Conservation (phyloP, 2,113 vertebrate genomes). For the Dicrurus megarhynchus region DNA sequence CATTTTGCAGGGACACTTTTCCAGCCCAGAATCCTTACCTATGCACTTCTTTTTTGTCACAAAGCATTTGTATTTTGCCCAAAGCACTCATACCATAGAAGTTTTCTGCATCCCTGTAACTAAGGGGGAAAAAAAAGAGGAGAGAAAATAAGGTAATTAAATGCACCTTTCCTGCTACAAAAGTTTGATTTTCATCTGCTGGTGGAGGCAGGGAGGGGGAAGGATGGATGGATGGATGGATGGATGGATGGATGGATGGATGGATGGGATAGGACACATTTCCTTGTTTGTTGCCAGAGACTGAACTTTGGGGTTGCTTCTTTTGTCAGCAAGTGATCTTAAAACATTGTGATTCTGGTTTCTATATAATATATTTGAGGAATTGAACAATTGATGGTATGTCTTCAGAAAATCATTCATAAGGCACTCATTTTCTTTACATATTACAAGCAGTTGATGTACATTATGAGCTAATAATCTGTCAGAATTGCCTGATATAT, state of each 20-base stretch:
- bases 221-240: background rate
- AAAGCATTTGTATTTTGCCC: background rate
- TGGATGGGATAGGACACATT: background rate
- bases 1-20: background rate
- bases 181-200: background rate
- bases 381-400: background rate
- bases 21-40: background rate
- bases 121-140: background rate
- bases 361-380: background rate
- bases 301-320: background rate
- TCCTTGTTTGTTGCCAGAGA: background rate
- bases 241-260: background rate
- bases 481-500: background rate
- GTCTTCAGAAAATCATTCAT: background rate
- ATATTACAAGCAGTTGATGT: background rate
- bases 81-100: background rate
- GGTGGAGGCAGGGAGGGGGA: background rate
- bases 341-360: background rate
- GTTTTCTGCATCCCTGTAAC: background rate
- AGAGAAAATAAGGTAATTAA: background rate
- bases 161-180: background rate
- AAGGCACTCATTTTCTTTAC: background rate
- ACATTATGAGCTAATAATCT: background rate
- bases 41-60: background rate
- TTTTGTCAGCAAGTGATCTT: background rate